Evolutionary conservation across 2,797 vertebrate genomes (phyloP).

Genomic region (Pseudochaenichthys georgianus): DNA sequence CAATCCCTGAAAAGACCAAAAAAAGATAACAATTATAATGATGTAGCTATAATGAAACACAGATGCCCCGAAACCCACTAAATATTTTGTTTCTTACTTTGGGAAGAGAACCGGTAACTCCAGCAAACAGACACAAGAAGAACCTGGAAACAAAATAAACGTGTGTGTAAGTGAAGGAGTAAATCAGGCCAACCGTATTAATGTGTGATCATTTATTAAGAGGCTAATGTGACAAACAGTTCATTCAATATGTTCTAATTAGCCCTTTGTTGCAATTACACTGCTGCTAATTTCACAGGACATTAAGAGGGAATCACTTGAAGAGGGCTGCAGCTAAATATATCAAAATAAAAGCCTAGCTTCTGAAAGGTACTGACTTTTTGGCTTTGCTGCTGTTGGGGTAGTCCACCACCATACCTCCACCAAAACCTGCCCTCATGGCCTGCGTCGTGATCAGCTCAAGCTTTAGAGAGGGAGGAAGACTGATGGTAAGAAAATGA

Average conservation of each 20-base stretch:
- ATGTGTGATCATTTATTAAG: constrained; percentile 22
- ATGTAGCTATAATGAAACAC: neutral
- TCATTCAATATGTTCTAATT: constrained; percentile 30
- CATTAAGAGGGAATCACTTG: constrained; percentile 34
- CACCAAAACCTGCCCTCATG: constrained; percentile 94
- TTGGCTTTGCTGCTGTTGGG: constrained; percentile 98
- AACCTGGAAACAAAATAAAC: constrained; percentile 84
- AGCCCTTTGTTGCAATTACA: constrained; percentile 10
- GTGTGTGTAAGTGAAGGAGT: neutral
- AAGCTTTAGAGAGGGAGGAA: constrained; percentile 82
- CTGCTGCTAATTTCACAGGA: constrained; percentile 44
- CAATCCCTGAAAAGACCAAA: constrained; percentile 84
- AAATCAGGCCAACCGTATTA: constrained; percentile 3
- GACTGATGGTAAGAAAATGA: neutral
- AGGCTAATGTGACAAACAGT: constrained; percentile 23
- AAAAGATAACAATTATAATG: neutral
- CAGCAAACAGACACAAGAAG: constrained; percentile 95
- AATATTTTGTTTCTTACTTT: constrained; percentile 82
- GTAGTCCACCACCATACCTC: constrained; percentile 97
- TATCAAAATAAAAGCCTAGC: constrained; percentile 35
- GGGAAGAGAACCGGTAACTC: constrained; percentile 86
- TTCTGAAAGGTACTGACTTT: constrained; percentile 87
- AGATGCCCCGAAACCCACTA: neutral
- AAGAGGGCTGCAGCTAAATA: neutral
- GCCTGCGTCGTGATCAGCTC: constrained; percentile 95